phyloP scores from a whole-genome alignment of 2,888 invertebrate species.

The Mellilla xanthometata region DNA sequence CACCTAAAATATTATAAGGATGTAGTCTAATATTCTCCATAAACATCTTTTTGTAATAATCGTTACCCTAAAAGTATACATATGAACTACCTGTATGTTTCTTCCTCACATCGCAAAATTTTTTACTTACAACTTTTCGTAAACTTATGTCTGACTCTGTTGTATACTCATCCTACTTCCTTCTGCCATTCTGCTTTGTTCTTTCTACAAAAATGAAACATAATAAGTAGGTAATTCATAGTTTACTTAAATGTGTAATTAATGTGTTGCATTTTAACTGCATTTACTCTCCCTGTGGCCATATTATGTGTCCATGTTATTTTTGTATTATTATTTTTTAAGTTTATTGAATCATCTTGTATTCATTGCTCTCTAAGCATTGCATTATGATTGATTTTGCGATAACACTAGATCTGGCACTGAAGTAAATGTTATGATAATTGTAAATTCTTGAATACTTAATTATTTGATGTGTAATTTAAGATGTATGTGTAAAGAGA shows the following conservation, averaged over 20 bases:
- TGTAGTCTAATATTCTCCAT: not conserved
- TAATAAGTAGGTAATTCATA: conserved; percentile 9
- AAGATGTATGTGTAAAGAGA: conserved; percentile 75
- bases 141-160: too few relatives aligned
- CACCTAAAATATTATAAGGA: conserved; percentile 9
- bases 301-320: conserved; percentile 64
- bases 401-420: conserved; percentile 53
- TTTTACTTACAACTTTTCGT: too few relatives aligned
- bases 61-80: not conserved
- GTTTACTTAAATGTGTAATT: conserved; percentile 8
- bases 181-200: too few relatives aligned
- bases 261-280: conserved; percentile 38
- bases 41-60: not conserved
- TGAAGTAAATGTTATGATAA: conserved; percentile 43
- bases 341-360: conserved; percentile 8
- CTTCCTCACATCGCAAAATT: not conserved
- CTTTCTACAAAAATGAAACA: too few relatives aligned
- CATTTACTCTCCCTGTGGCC: conserved; percentile 73
- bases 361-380: conserved; percentile 52
- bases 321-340: conserved; percentile 52
- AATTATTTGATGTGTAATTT: conserved; percentile 72
- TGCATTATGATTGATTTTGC: conserved; percentile 41
- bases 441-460: conserved; percentile 70
- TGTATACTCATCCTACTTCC: too few relatives aligned
- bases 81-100: not conserved